Percentiles rank a stretch among this genome's conserved stretches.
Conservation (phyloP, 2,113 vertebrate species). For the Xiphophorus maculatus region DNA sequence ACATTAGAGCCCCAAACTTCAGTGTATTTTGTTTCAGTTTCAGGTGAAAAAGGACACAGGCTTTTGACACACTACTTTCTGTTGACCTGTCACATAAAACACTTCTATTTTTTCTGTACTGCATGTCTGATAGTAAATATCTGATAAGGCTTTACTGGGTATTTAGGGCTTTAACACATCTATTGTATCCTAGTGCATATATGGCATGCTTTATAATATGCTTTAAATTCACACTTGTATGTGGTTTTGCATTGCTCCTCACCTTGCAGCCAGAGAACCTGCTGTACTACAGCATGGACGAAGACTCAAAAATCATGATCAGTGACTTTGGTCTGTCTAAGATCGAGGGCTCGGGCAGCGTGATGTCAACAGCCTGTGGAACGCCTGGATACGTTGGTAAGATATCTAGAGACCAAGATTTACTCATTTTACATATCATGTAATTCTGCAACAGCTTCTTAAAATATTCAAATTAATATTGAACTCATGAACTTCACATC, state of each 20-base stretch:
- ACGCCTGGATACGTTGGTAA: conserved; percentile 96
- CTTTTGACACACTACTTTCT: too few species aligned
- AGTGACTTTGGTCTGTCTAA: conserved; percentile 97
- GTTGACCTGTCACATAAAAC: background rate
- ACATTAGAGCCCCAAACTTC: background rate
- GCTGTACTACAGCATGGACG: conserved; percentile 95
- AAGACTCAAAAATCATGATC: conserved; percentile 99
- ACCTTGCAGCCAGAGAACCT: conserved; percentile 91
- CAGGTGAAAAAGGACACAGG: background rate
- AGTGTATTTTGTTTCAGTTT: background rate
- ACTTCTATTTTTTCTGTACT: background rate
- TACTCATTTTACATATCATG: background rate
- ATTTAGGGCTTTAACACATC: background rate
- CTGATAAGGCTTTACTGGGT: background rate
- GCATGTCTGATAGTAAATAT: background rate
- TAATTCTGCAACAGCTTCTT: background rate
- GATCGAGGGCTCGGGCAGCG: conserved; percentile 90
- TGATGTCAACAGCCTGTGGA: conserved; percentile 96
- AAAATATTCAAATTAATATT: background rate
- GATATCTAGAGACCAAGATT: background rate
- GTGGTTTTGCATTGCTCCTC: background rate
- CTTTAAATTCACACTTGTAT: background rate
- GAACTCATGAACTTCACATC: background rate
- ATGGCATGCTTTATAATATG: background rate
- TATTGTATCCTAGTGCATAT: background rate